Conservation (phyloP, 1,140 invertebrate species). For the Cryptotermes secundus region DNA sequence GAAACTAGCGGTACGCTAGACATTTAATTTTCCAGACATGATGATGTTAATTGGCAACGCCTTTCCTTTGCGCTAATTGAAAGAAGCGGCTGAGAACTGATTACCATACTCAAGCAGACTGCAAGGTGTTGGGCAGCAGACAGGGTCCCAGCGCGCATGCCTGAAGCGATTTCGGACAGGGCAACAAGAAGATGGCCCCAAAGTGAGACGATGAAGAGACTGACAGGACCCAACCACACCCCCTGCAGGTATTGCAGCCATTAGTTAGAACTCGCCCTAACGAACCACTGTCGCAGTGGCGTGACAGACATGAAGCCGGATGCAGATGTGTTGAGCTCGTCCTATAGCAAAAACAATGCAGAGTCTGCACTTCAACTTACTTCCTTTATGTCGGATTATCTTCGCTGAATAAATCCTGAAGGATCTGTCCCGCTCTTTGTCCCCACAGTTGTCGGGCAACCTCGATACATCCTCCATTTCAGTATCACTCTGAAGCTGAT, state of each 20-base stretch:
- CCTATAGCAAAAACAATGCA: no score
- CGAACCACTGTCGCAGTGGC: neutral
- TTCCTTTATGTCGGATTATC: no score
- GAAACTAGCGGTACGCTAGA: neutral
- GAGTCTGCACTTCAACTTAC: no score
- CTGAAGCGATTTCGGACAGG: neutral
- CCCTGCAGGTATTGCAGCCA: slow-evolving; percentile 12
- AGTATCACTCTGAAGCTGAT: no score
- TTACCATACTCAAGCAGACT: neutral
- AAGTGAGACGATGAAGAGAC: neutral
- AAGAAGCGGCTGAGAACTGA: neutral
- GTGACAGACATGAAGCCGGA: neutral
- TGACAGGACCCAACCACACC: slow-evolving; percentile 8
- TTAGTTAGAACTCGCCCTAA: neutral
- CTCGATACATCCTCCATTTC: no score
- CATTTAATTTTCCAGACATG: neutral
- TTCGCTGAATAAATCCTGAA: no score
- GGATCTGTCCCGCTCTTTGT: no score
- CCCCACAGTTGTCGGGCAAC: no score
- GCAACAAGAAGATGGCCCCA: neutral
- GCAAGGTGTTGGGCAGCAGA: neutral
- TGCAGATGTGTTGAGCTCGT: no score
- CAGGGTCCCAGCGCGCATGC: neutral
- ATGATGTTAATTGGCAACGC: neutral
- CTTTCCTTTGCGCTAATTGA: neutral